Base-by-base conservation (phyloP, 2,888 invertebrate species). In the Troides oblongomaculatus region DNA sequence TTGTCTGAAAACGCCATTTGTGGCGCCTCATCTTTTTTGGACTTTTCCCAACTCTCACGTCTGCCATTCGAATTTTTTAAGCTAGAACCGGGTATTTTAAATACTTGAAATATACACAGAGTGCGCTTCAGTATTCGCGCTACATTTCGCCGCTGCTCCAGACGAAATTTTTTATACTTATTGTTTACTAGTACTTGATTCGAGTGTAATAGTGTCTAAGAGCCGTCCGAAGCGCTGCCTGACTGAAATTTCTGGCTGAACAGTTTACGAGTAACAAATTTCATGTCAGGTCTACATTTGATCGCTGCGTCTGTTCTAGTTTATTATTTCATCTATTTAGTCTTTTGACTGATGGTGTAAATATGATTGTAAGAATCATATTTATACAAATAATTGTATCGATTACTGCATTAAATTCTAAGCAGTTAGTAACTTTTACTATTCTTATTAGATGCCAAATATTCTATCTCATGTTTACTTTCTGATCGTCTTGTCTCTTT, bases 1-100 rank as follows among this genome's bases (percentile, higher is more conserved):
- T 70, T 66, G 66, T 70, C 70, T 70, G 66, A 56, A 66, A 63
- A 56, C 66, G 63, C 66, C 70, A 66, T 70, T 70, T 70, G 70
- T 66, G 66, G 46, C 64, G 57, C 62, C 70, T 63, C 59, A 63
- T 70, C 66, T 66, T 70, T 70, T 70, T 70, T 62, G 70, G 63
- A 30, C 30, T 63, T 62, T 64, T 64, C 61, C 43, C n/a, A 53
- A 70, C 62, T 63, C 63, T 70, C 58, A 66, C 53, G 70, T 70
- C 66, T 66, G 70, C 59, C 64, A n/a, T 64, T 68, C 50, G 46
- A 30, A 63, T 50, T 64, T 61, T 68, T 69, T 64, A 56, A 64
- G 43, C 64, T 64, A 69, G 64, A 53, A 69, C 62, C 56, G 17
- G 61, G 66, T 59, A 62, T 70, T 70, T 70, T 66, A 70, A 69